Evolutionary conservation across 2,888 invertebrate genomes (phyloP).

Genomic region (Tillus elongatus): DNA sequence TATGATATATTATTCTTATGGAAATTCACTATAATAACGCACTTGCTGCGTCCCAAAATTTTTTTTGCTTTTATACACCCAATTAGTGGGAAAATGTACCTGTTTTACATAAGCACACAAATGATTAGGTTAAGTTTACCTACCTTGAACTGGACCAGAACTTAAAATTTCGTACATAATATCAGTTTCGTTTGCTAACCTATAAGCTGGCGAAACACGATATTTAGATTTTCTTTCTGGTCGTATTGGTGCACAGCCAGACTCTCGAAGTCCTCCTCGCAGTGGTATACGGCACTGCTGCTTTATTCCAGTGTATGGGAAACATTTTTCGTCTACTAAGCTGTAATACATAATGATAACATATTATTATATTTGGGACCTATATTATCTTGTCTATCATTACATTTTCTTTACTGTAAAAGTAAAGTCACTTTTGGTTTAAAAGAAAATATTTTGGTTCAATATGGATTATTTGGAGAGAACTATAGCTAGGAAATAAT

Average conservation of each 20-base stretch:
- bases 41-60: too few relatives aligned
- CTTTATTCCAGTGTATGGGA: slow-evolving; percentile 61
- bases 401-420: too few relatives aligned
- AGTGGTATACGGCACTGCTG: slow-evolving; percentile 55
- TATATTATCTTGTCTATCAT: too few relatives aligned
- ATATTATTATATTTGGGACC: too few relatives aligned
- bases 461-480: too few relatives aligned
- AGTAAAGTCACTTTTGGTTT: too few relatives aligned
- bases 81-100: neutral
- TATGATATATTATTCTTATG: too few relatives aligned
- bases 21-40: too few relatives aligned
- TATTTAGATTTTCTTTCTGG: slow-evolving; percentile 54
- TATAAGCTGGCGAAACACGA: slow-evolving; percentile 67
- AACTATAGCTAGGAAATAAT: too few relatives aligned
- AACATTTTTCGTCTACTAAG: slow-evolving; percentile 76
- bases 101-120: neutral
- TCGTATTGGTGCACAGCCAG: slow-evolving; percentile 48
- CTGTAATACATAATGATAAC: too few relatives aligned
- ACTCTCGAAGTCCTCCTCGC: slow-evolving; percentile 41
- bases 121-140: slow-evolving; percentile 11
- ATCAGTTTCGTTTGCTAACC: slow-evolving; percentile 65
- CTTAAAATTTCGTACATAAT: slow-evolving; percentile 86
- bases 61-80: neutral
- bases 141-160: slow-evolving; percentile 89
- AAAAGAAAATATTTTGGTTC: too few relatives aligned